phyloP scores from a whole-genome alignment of 1,140 invertebrate genomes.

The Centruroides vittatus region DNA sequence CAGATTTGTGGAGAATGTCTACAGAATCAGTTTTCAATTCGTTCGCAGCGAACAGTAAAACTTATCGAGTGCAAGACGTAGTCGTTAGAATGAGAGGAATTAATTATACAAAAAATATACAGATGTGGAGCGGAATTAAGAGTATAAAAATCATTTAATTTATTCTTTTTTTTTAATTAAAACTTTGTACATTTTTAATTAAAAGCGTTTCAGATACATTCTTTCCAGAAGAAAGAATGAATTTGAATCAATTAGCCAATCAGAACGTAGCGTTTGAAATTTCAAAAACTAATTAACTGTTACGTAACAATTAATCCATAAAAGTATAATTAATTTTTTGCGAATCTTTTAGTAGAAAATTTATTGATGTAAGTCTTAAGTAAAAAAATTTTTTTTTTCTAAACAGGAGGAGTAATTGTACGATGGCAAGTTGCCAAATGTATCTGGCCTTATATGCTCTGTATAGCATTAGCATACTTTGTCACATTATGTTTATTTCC shows the following conservation, averaged over 20 bases:
- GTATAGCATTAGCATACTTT: constrained; percentile 70
- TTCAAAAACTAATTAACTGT: too few species aligned
- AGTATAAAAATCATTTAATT: constrained; percentile 7
- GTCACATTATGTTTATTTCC: constrained; percentile 77
- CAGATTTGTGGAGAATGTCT: constrained; percentile 7
- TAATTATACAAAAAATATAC: constrained; percentile 17
- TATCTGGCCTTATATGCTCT: constrained; percentile 78
- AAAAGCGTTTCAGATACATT: too few species aligned
- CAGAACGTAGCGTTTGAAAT: too few species aligned
- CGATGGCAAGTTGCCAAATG: constrained; percentile 58
- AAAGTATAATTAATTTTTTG: too few species aligned
- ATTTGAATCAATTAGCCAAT: too few species aligned
- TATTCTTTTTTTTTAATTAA: not conserved
- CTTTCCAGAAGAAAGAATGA: too few species aligned
- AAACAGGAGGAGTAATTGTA: constrained; percentile 47
- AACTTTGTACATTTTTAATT: not conserved
- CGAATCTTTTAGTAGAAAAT: too few species aligned
- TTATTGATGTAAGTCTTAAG: not conserved
- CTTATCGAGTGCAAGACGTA: constrained; percentile 66
- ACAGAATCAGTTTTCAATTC: constrained; percentile 1
- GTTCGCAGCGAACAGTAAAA: not conserved
- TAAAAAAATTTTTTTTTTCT: not conserved
- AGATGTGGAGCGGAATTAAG: constrained; percentile 19
- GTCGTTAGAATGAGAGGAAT: constrained; percentile 43
- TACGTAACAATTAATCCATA: too few species aligned